Evolutionary conservation across 2,113 vertebrate species (phyloP).

Genomic region (Irena cyanogastra): DNA sequence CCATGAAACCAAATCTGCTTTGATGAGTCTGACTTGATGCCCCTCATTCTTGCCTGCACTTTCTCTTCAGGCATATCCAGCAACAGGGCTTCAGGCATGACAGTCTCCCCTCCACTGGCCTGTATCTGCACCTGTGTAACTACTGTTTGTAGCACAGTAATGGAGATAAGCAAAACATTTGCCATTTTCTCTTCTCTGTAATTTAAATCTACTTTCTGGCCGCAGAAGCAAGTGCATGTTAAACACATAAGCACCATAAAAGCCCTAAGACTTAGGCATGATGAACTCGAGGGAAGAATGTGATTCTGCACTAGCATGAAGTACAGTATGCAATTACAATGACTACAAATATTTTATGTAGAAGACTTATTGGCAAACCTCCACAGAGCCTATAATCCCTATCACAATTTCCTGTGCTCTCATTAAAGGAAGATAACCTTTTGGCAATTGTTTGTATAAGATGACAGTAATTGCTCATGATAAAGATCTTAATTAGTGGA

Average conservation of each 20-base stretch:
- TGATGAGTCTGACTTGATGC: not conserved
- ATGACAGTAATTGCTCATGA: not conserved
- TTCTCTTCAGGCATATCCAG: not conserved
- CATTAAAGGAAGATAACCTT: slow-evolving; percentile 45
- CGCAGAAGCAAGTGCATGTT: not conserved
- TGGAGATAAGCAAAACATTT: not conserved
- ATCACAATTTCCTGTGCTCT: slow-evolving; percentile 40
- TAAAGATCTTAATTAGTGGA: slow-evolving; percentile 26
- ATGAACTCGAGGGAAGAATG: not conserved
- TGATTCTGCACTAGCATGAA: not conserved
- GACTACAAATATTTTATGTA: not conserved
- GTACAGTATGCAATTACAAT: not conserved
- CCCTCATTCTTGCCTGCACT: not conserved
- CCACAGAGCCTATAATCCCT: slow-evolving; percentile 21
- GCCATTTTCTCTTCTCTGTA: not conserved
- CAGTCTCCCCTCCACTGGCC: not conserved
- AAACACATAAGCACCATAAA: not conserved
- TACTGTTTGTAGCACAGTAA: not conserved
- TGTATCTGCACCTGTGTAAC: not conserved
- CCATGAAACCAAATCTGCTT: not conserved
- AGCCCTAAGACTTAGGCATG: not conserved
- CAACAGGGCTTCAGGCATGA: not conserved
- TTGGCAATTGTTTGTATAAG: slow-evolving; percentile 23
- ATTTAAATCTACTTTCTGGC: not conserved
- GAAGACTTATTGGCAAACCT: slow-evolving; percentile 36